These are phyloP conservation scores for Rallus crepitans DNA, from an alignment of 2,797 vertebrate genomes.

Conservation along the genomic window DNA sequence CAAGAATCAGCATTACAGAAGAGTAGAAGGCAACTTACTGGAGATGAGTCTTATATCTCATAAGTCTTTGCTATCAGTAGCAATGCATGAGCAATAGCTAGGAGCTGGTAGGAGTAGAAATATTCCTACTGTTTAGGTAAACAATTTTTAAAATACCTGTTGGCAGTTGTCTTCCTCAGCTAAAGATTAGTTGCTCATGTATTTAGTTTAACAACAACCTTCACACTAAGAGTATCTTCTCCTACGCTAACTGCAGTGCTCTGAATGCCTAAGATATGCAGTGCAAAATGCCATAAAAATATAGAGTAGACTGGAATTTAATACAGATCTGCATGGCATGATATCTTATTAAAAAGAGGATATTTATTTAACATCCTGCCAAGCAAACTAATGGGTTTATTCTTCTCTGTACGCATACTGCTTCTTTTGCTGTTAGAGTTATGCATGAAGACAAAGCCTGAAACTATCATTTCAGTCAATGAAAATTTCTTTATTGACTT, in stretches of 20 bases:
- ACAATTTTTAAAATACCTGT: background rate
- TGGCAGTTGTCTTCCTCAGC: background rate
- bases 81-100: background rate
- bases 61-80: background rate
- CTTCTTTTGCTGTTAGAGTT: background rate
- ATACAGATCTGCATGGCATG: background rate
- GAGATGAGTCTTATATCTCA: background rate
- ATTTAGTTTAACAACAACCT: background rate
- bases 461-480: background rate
- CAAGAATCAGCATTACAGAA: background rate
- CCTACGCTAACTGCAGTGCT: background rate
- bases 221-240: background rate
- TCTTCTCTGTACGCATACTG: background rate
- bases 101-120: background rate
- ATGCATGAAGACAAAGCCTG: background rate
- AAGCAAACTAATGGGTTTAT: background rate
- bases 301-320: background rate
- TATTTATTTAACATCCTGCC: conserved; percentile 15
- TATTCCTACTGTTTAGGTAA: conserved; percentile 4
- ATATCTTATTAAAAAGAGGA: background rate
- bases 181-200: background rate
- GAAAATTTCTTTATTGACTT: conserved; percentile 7
- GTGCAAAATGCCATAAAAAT: background rate
- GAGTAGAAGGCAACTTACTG: background rate
- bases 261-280: background rate